Percentiles rank a stretch among this genome's conserved stretches.
Conservation (phyloP, 2,797 vertebrate genomes). For the Pangasius sanitwongsei region DNA sequence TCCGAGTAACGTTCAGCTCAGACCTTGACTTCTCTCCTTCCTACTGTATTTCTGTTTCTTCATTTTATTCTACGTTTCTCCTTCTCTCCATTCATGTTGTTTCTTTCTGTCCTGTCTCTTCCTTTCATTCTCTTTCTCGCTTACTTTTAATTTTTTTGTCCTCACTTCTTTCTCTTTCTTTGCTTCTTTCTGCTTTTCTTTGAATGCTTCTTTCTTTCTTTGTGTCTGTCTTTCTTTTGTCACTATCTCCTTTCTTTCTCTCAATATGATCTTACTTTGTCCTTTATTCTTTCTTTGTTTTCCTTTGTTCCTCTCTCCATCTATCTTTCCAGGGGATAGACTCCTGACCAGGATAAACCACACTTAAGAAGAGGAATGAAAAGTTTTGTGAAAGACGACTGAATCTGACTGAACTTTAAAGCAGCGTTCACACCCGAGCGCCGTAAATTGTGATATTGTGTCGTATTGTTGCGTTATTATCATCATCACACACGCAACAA, state of each 20-base stretch:
- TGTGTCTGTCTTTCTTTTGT: not conserved
- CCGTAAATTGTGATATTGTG: too few relatives aligned
- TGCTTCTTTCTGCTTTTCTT: not conserved
- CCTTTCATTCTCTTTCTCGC: not conserved
- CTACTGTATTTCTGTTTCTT: not conserved
- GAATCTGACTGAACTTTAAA: too few relatives aligned
- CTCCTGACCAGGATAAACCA: too few relatives aligned
- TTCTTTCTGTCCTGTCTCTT: not conserved
- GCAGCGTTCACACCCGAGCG: too few relatives aligned
- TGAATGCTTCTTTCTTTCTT: not conserved
- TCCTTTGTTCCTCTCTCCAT: too few relatives aligned
- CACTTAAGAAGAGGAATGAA: not conserved
- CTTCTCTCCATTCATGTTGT: not conserved
- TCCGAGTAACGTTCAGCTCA: not conserved
- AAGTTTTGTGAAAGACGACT: too few relatives aligned
- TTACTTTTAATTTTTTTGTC: not conserved
- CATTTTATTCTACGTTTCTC: not conserved
- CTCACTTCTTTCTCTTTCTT: too few relatives aligned
- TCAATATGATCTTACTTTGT: not conserved
- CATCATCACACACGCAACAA: not conserved
- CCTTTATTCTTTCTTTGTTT: not conserved
- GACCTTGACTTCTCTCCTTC: not conserved
- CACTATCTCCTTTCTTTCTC: not conserved
- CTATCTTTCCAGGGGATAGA: too few relatives aligned
- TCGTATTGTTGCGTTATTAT: not conserved